These are phyloP conservation scores for Osmerus mordax DNA, from an alignment of 2,113 vertebrate species.

Conservation along the genomic window DNA sequence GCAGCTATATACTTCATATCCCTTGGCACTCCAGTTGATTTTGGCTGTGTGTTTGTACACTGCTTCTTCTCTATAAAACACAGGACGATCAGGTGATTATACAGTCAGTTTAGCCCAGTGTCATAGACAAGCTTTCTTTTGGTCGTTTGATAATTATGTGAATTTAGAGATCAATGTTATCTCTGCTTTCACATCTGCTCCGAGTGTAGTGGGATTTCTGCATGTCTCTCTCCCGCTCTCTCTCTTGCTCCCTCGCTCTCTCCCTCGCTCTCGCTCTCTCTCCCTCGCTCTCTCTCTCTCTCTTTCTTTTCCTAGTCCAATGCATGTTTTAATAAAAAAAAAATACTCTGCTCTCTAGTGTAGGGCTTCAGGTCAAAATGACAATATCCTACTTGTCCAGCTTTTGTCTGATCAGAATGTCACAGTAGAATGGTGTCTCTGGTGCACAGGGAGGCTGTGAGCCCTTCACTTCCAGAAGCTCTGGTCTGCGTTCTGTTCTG, in stretches of 20 bases:
- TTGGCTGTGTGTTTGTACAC: constrained; percentile 42
- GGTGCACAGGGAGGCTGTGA: neutral
- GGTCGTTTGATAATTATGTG: constrained; percentile 28
- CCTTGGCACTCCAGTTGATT: neutral
- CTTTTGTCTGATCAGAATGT: constrained; percentile 12
- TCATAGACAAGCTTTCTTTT: constrained; percentile 8
- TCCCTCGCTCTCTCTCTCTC: too few relatives aligned
- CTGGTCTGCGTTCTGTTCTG: neutral
- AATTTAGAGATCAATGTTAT: constrained; percentile 33
- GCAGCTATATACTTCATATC: neutral
- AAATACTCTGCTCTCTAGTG: neutral
- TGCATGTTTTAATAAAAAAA: neutral
- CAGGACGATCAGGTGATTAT: constrained; percentile 88
- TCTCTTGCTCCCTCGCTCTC: neutral
- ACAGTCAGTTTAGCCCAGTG: constrained; percentile 39
- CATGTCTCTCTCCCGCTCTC: constrained; percentile 16
- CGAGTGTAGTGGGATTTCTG: constrained; percentile 57
- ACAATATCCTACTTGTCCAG: neutral
- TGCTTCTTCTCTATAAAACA: constrained; percentile 68
- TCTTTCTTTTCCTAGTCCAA: neutral
- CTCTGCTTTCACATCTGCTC: constrained; percentile 54
- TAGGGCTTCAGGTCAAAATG: neutral
- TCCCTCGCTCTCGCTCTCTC: too few relatives aligned
- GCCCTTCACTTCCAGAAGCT: too few relatives aligned
- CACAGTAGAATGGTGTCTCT: constrained; percentile 3